Conservation (phyloP, 2,797 vertebrate species). For the Urophycis tenuis region DNA sequence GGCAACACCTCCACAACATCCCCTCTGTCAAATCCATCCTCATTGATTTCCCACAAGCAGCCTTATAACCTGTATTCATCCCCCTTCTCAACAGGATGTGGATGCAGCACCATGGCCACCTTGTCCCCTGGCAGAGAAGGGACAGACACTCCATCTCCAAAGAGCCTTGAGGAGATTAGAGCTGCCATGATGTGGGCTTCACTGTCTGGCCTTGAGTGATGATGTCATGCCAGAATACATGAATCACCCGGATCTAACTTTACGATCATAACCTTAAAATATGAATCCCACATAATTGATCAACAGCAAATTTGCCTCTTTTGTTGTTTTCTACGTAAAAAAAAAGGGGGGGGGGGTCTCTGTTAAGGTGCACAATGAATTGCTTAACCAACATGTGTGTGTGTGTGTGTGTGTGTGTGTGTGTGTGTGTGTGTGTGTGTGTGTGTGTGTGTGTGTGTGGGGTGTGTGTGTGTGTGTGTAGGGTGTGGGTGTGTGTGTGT, state of each 20-base stretch:
- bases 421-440: slow-evolving; percentile 5
- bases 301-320: no score
- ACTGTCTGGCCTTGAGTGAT: slow-evolving; percentile 2
- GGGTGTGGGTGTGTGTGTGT: no score
- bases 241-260: no score
- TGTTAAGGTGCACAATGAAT: no score
- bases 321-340: no score
- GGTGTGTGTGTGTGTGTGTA: no score
- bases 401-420: slow-evolving; percentile 18
- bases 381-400: no score
- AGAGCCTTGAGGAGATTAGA: not conserved
- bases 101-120: slow-evolving; percentile 29
- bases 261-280: no score
- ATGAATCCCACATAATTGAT: no score
- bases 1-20: slow-evolving; percentile 44
- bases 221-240: not conserved
- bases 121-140: not conserved
- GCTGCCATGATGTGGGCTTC: not conserved
- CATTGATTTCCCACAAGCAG: slow-evolving; percentile 54
- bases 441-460: not conserved
- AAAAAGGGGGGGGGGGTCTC: no score
- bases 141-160: not conserved
- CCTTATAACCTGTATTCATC: slow-evolving; percentile 46
- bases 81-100: slow-evolving; percentile 34
- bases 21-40: slow-evolving; percentile 46